Evolutionary conservation across 2,113 vertebrate genomes (phyloP).

Genomic region (Anolis sagrei): DNA sequence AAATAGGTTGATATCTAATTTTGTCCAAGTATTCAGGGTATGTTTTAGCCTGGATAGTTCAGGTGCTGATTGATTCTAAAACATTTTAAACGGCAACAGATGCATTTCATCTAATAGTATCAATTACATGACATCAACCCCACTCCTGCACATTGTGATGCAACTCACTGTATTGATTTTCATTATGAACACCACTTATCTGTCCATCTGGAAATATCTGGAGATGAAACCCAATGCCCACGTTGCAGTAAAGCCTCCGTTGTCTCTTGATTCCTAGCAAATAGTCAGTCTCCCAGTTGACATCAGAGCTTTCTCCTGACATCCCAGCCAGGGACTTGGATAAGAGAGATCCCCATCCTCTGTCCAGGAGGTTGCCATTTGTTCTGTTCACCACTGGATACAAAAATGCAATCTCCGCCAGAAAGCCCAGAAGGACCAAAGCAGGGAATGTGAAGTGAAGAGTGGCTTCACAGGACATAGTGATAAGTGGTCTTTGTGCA

Average conservation of each 20-base stretch:
- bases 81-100: constrained; percentile 69
- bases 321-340: constrained; percentile 89
- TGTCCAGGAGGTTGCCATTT: constrained; percentile 86
- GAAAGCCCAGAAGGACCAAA: constrained; percentile 84
- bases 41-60: constrained; percentile 65
- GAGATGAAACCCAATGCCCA: constrained; percentile 98
- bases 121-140: constrained; percentile 75
- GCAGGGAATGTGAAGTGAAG: constrained; percentile 85
- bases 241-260: constrained; percentile 97
- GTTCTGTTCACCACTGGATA: constrained; percentile 83
- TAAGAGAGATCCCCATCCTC: constrained; percentile 87
- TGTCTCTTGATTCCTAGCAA: constrained; percentile 95
- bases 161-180: constrained; percentile 98
- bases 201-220: constrained; percentile 91
- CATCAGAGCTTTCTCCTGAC: constrained; percentile 87
- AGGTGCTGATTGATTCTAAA: constrained; percentile 70
- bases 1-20: constrained; percentile 82
- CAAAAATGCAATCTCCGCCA: constrained; percentile 83
- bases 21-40: constrained; percentile 77
- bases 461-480: constrained; percentile 91
- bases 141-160: constrained; percentile 77
- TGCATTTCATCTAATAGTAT: constrained; percentile 63
- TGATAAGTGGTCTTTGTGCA: constrained; percentile 90
- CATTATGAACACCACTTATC: constrained; percentile 92
- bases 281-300: constrained; percentile 94